A percentile compares a stretch with the other conserved stretches of the same genome.
These are phyloP conservation scores for Chlorops oryzae DNA, from an alignment of 1,140 invertebrate species.

Conservation along the genomic window DNA sequence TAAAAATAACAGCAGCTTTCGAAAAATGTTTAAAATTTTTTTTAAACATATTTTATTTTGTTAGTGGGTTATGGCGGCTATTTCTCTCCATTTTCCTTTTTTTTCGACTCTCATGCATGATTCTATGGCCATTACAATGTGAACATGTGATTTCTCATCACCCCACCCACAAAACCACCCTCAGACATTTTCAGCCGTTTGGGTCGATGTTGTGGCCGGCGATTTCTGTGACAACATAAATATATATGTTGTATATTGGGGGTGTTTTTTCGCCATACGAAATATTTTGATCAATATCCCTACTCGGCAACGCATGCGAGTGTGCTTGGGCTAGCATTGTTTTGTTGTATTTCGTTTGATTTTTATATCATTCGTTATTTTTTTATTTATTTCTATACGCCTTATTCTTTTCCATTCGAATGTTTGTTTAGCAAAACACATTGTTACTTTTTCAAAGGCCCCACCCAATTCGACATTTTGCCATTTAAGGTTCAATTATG, in stretches of 20 bases:
- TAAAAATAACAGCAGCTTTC: neutral
- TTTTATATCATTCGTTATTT: neutral
- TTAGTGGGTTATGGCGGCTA: neutral
- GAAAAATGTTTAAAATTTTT: neutral
- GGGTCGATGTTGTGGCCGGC: neutral
- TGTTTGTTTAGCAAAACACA: slow-evolving; percentile 2
- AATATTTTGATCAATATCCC: slow-evolving; percentile 44
- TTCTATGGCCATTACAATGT: slow-evolving; percentile 42
- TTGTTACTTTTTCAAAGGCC: slow-evolving; percentile 15
- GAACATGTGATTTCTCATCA: slow-evolving; percentile 27
- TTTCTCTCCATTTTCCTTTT: slow-evolving; percentile 7
- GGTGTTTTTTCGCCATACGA: slow-evolving; percentile 45
- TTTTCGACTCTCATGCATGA: slow-evolving; percentile 42
- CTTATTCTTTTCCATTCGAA: neutral
- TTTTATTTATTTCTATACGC: no score
- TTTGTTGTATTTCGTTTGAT: neutral
- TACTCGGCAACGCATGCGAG: slow-evolving; percentile 23
- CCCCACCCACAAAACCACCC: slow-evolving; percentile 7
- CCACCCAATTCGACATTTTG: neutral
- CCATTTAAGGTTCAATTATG: no score
- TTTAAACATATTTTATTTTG: neutral
- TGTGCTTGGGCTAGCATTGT: slow-evolving; percentile 7
- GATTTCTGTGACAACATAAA: neutral
- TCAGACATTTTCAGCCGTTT: slow-evolving; percentile 7
- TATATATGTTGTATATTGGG: slow-evolving; percentile 14